Evolutionary conservation across 2,888 invertebrate species (phyloP).

Genomic region (Hemicrepidius hirtus): DNA sequence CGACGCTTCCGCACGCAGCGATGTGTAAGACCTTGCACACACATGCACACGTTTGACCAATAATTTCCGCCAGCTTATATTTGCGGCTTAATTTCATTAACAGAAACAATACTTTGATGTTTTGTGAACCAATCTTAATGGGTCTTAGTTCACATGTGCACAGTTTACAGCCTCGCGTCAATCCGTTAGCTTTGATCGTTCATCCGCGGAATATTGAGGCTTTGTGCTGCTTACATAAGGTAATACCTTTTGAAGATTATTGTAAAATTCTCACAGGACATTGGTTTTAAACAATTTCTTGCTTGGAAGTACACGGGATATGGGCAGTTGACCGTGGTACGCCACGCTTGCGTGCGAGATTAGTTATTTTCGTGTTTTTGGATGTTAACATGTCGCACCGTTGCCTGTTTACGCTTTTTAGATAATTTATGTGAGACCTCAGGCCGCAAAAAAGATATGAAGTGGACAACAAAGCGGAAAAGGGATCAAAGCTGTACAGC

Average conservation of each 20-base stretch:
- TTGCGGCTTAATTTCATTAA: slow-evolving; percentile 58
- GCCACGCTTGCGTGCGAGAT: slow-evolving; percentile 36
- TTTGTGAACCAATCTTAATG: slow-evolving; percentile 61
- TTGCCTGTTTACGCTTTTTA: slow-evolving; percentile 47
- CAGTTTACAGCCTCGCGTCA: slow-evolving; percentile 44
- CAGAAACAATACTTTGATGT: slow-evolving; percentile 61
- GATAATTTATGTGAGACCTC: slow-evolving; percentile 41
- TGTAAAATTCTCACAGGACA: slow-evolving; percentile 49
- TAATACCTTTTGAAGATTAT: slow-evolving; percentile 52
- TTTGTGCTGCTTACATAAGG: slow-evolving; percentile 45
- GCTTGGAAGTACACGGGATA: slow-evolving; percentile 49
- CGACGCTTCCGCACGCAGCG: slow-evolving; percentile 51
- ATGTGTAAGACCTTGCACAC: slow-evolving; percentile 56
- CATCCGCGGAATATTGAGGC: slow-evolving; percentile 38
- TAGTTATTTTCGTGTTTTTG: slow-evolving; percentile 42
- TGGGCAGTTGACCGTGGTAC: slow-evolving; percentile 46
- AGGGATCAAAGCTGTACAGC: slow-evolving; percentile 40
- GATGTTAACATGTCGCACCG: slow-evolving; percentile 42
- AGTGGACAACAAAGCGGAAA: slow-evolving; percentile 39
- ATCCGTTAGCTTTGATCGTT: slow-evolving; percentile 46
- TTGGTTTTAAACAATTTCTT: slow-evolving; percentile 52
- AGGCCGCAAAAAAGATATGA: slow-evolving; percentile 39
- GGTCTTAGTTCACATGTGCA: slow-evolving; percentile 57
- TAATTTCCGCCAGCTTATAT: slow-evolving; percentile 60
- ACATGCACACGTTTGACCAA: slow-evolving; percentile 59